These are phyloP conservation scores for Chelonoidis abingdonii DNA, from an alignment of 2,113 vertebrate genomes.

Conservation along the genomic window DNA sequence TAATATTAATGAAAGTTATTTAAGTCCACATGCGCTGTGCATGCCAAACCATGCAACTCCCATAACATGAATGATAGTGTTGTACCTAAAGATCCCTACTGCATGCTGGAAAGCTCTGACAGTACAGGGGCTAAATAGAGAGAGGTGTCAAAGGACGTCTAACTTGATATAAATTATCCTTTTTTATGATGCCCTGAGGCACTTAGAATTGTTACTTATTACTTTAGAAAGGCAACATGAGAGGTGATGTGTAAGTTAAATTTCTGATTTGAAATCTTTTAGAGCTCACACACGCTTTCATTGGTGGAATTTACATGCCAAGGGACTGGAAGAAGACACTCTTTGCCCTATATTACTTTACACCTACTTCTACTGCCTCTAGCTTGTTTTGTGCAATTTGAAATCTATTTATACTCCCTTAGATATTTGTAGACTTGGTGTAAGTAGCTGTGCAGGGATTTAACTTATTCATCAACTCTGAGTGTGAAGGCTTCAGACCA, in stretches of 20 bases:
- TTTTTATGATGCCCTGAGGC: background rate
- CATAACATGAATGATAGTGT: fast-evolving
- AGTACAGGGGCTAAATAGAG: background rate
- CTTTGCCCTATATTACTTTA: background rate
- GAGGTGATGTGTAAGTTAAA: background rate
- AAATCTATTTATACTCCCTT: background rate
- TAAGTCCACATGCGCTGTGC: background rate
- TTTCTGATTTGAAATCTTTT: background rate
- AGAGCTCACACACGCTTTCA: fast-evolving
- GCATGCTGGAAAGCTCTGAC: fast-evolving
- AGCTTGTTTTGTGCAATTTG: background rate
- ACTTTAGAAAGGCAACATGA: background rate
- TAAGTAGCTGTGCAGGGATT: background rate
- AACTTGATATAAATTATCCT: background rate
- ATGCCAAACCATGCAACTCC: background rate
- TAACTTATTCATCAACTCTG: background rate
- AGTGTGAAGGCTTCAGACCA: background rate
- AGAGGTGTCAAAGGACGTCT: background rate
- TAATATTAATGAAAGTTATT: background rate
- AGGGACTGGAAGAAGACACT: background rate
- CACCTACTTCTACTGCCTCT: background rate
- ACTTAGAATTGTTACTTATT: background rate
- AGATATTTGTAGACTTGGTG: background rate
- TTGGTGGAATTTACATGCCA: background rate
- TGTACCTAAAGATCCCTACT: background rate